Percentiles rank a stretch among this genome's conserved stretches.
phyloP scores from a whole-genome alignment of 92 coral and sea anemone species.

The Metridium senile region DNA sequence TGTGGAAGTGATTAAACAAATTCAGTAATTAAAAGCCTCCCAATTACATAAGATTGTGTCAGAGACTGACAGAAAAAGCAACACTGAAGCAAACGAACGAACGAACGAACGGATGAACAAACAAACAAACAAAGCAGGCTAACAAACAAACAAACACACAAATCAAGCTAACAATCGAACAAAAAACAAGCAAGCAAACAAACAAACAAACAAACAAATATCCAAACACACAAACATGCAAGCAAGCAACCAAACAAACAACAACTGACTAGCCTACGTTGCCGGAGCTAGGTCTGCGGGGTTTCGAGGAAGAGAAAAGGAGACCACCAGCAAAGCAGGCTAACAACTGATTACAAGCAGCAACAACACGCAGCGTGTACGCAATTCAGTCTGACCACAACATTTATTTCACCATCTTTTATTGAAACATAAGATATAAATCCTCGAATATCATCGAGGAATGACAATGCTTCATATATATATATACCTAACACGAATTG shows the following conservation, averaged over 20 bases:
- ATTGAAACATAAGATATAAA: constrained; percentile 11
- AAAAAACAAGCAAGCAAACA: background rate
- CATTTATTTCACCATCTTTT: constrained; percentile 1
- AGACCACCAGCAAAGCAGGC: too few species aligned
- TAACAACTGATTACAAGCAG: background rate
- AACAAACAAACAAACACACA: too few species aligned
- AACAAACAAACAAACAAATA: background rate
- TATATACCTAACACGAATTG: background rate
- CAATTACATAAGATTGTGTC: too few species aligned
- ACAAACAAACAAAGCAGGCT: too few species aligned
- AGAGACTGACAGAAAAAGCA: too few species aligned
- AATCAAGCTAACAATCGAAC: background rate
- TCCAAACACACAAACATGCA: background rate
- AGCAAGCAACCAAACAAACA: background rate
- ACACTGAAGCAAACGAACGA: too few species aligned
- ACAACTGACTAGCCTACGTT: too few species aligned
- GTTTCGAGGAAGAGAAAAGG: too few species aligned
- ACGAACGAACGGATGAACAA: too few species aligned
- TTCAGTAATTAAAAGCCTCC: too few species aligned
- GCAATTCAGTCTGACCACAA: background rate
- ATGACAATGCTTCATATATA: background rate
- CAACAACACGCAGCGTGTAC: background rate
- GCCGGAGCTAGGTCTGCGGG: too few species aligned
- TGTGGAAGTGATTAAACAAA: too few species aligned
- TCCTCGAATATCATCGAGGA: constrained; percentile 8